Evolutionary conservation across 2,113 vertebrate genomes (phyloP).

Genomic region (Hydrochoerus hydrochaeris): DNA sequence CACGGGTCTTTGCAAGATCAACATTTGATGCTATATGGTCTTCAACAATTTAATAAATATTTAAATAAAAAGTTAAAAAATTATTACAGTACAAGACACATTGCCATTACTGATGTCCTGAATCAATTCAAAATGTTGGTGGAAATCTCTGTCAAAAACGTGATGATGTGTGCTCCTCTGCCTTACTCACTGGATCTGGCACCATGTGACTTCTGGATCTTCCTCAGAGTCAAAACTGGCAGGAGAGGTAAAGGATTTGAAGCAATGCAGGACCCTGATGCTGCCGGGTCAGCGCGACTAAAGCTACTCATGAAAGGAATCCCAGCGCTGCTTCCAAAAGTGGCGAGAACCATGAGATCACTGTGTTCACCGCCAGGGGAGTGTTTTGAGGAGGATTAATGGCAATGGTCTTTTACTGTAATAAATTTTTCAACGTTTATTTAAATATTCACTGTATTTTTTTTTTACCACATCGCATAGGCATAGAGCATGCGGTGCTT

Average conservation of each 20-base stretch:
- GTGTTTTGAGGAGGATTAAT: background rate
- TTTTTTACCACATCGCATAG: background rate
- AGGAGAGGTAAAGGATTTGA: background rate
- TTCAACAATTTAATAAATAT: background rate
- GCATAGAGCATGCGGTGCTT: background rate
- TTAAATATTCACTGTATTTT: background rate
- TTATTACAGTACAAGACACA: background rate
- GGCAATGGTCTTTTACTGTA: background rate
- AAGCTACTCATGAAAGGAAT: background rate
- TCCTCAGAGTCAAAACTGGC: background rate
- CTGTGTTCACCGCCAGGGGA: background rate
- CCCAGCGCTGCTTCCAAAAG: background rate
- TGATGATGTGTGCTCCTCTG: too few relatives aligned
- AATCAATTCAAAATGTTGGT: background rate
- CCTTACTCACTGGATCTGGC: background rate
- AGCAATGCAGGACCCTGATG: background rate
- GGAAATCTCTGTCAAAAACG: background rate
- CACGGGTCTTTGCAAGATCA: background rate
- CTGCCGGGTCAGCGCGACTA: background rate
- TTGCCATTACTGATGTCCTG: background rate
- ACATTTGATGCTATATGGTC: background rate
- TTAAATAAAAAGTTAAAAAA: background rate
- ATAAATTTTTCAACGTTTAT: background rate
- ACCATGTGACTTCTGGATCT: too few relatives aligned
- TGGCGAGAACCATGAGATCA: background rate